Base-by-base conservation (phyloP, 2,888 invertebrate species). In the Ophion ventricosus region DNA sequence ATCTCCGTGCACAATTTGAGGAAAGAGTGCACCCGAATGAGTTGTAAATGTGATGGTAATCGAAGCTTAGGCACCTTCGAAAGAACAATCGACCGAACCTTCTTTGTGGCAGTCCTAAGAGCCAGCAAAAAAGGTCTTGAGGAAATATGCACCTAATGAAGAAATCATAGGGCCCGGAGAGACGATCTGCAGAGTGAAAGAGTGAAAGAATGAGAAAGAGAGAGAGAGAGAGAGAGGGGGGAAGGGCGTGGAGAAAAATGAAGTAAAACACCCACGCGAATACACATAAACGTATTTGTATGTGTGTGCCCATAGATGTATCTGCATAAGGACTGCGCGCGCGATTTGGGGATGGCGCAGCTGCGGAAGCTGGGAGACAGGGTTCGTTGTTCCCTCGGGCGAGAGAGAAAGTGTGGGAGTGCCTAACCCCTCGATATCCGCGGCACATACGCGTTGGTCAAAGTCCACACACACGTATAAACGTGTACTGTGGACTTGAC, bases 331-430 rank as follows among this genome's bases (percentile, higher is more conserved):
- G 61, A 66, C 20, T 73, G 80, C 73, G 80, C 64, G 80, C 77
- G 77, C 78, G 70, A 79, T 70, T 72, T 17, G 54, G 67, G 49
- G 54, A 56, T 66, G 26, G 67, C 74, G 74, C 74, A 74, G 74
- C 74, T 67, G 74, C 74, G 74, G 80, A 80, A 66, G 66, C 74
- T 73, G 74, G 75, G 76, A 84, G 82, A 83, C 85, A 83, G 84
- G 83, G 77, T 84, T 74, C 84, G 87, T 88, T 86, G 88, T 82
- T 80, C 84, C 43, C 59, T 80, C 83, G 64, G 11, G 20, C 17
- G 69, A 54, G 78, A 73, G 77, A 59, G 73, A 83, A 83, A 84
- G 87, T 83, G 87, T 87, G 86, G 87, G 87, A 70, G 70, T 63
- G 17, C 26, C 23, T 20, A 67, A 10, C 3, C n/a, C 26, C n/a